Base-by-base conservation (phyloP, 2,113 vertebrate genomes). In the Hippolais icterina region DNA sequence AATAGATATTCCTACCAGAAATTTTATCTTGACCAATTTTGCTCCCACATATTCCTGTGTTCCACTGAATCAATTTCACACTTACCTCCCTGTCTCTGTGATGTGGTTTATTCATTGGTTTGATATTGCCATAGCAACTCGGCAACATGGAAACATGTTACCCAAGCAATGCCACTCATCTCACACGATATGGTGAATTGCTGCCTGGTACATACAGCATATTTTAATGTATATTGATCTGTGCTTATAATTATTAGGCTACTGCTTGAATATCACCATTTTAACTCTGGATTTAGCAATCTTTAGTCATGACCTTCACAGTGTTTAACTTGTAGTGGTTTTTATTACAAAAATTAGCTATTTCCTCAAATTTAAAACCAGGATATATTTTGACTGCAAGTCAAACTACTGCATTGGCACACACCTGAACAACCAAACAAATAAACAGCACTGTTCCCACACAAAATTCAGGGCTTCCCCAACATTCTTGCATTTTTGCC, bases 11-110 rank as follows among this genome's bases (percentile, higher is more conserved):
- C 98, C 98, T 98, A 98, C 98, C 98, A 95, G 97, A 93, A 97
- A 97, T 97, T 91, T 74, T 95, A 93, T 94, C 98, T 95, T 97
- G 97, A 97, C 95, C 98, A 98, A 97, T 98, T 98, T 97, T 97
- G 95, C 97, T 97, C 93, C 96, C 94, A 94, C 82, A 70, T 97
- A 98, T 97, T 97, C 97, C 98, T 97, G 97, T 88, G 97, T 97
- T 98, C 98, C 97, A 97, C 97, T 96, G 98, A 99, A 99, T 98
- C 98, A 98, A 98, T 99, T 99, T 99, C 99, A 99, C 99, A 99
- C 98, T 99, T 98, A 96, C 98, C 98, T 99, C 98, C 98, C 97
- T 97, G 96, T 97, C 97, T 97, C 97, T 97, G 97, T 98, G 98
- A 99, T 98, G 98, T 98, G 98, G 98, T 98, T 99, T 98, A 99